A percentile compares a stretch with the other conserved stretches of the same genome.
These are phyloP conservation scores for Protonemura montana DNA, from an alignment of 2,888 invertebrate species.

Conservation along the genomic window DNA sequence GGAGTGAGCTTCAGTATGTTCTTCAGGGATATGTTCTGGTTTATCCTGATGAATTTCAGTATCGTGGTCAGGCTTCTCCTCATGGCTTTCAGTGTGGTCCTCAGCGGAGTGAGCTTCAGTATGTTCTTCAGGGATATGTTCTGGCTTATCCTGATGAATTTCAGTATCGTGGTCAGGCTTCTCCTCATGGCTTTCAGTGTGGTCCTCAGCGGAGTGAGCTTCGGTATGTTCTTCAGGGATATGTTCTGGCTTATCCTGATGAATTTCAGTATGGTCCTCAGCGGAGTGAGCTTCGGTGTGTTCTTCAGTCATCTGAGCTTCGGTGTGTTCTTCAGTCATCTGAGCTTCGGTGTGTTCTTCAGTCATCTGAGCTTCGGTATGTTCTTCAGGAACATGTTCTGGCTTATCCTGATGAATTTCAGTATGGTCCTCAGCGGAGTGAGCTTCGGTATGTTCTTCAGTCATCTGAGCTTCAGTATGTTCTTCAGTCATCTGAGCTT, in stretches of 20 bases:
- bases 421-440: background rate
- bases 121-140: too few relatives aligned
- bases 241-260: constrained; percentile 35
- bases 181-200: constrained; percentile 9
- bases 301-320: constrained; percentile 34
- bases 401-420: constrained; percentile 25
- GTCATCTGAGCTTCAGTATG: constrained; percentile 43
- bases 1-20: too few relatives aligned
- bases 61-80: constrained; percentile 46
- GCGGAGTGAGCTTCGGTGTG: constrained; percentile 16
- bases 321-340: constrained; percentile 19
- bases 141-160: too few relatives aligned
- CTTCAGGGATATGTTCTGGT: too few relatives aligned
- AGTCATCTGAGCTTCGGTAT: constrained; percentile 41
- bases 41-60: too few relatives aligned
- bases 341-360: constrained; percentile 44
- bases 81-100: background rate
- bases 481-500: background rate
- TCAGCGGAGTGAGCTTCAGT: constrained; percentile 31
- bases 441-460: constrained; percentile 37
- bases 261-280: background rate
- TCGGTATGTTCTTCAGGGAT: too few relatives aligned
- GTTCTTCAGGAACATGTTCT: constrained; percentile 7
- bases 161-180: background rate
- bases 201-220: constrained; percentile 27